Evolutionary conservation across 2,888 invertebrate genomes (phyloP).

Genomic region (Pseudococcus jackbeardsleyi): DNA sequence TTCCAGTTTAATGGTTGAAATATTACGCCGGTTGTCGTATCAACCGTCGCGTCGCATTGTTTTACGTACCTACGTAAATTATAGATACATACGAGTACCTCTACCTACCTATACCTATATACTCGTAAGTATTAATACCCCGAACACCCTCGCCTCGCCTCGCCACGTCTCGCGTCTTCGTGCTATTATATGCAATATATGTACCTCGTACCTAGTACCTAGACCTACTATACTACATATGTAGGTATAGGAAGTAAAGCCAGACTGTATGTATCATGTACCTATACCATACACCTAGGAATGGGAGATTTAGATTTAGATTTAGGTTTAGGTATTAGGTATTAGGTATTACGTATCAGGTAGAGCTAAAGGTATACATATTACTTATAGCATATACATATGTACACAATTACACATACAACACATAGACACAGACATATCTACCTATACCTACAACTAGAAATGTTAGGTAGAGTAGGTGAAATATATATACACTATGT

Average conservation of each 20-base stretch:
- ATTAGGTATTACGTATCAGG: too few species aligned
- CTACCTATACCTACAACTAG: too few species aligned
- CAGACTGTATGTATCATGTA: background rate
- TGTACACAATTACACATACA: too few species aligned
- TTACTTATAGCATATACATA: too few species aligned
- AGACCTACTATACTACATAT: background rate
- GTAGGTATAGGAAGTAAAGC: background rate
- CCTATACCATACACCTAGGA: too few species aligned
- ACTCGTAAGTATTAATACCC: slow-evolving; percentile 33
- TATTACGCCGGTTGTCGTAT: slow-evolving; percentile 63
- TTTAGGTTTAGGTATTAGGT: too few species aligned
- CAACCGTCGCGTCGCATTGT: slow-evolving; percentile 62
- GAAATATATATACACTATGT: background rate
- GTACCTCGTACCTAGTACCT: too few species aligned
- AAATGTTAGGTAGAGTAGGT: background rate
- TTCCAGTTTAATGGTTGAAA: slow-evolving; percentile 64
- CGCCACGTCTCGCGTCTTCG: background rate
- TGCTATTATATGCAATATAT: background rate
- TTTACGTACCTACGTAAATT: slow-evolving; percentile 37
- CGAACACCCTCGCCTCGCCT: background rate
- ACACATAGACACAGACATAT: too few species aligned
- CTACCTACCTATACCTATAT: too few species aligned
- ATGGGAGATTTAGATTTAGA: too few species aligned
- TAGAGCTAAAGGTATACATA: too few species aligned
- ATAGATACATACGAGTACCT: too few species aligned